Percentiles rank a stretch among this genome's conserved stretches.
These are phyloP conservation scores for Ispidina picta DNA, from an alignment of 2,797 vertebrate genomes.

Conservation along the genomic window DNA sequence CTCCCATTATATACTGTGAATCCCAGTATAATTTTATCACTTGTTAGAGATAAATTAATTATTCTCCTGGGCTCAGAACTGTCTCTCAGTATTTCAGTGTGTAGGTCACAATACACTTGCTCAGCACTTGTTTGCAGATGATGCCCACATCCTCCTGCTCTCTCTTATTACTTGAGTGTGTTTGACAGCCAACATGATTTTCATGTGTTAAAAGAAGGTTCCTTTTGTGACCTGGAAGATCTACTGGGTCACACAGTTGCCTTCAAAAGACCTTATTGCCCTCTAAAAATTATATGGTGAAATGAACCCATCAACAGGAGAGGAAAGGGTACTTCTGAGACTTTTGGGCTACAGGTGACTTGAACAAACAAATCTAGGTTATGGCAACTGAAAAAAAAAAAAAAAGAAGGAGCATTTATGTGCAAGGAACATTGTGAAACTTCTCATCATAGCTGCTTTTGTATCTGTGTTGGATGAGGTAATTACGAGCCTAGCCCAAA, in stretches of 20 bases:
- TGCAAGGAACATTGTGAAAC: slow-evolving; percentile 35
- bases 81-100: neutral
- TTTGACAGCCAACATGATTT: neutral
- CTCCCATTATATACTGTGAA: neutral
- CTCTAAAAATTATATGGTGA: neutral
- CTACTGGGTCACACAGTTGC: neutral
- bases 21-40: neutral
- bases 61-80: neutral
- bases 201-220: neutral
- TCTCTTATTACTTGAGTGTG: neutral
- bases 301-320: neutral
- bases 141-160: neutral
- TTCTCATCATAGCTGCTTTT: slow-evolving; percentile 59
- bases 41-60: neutral
- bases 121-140: neutral
- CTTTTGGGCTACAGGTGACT: neutral
- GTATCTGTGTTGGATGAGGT: slow-evolving; percentile 60
- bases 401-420: neutral
- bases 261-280: neutral
- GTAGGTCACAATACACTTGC: neutral
- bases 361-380: neutral
- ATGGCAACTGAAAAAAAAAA: neutral
- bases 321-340: neutral
- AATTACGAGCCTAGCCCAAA: slow-evolving; percentile 37
- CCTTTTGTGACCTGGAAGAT: neutral